Percentiles rank a stretch among this genome's conserved stretches.
These are phyloP conservation scores for Brachionus asplanchnoidis DNA, from an alignment of 1,140 invertebrate genomes.

Conservation along the genomic window DNA sequence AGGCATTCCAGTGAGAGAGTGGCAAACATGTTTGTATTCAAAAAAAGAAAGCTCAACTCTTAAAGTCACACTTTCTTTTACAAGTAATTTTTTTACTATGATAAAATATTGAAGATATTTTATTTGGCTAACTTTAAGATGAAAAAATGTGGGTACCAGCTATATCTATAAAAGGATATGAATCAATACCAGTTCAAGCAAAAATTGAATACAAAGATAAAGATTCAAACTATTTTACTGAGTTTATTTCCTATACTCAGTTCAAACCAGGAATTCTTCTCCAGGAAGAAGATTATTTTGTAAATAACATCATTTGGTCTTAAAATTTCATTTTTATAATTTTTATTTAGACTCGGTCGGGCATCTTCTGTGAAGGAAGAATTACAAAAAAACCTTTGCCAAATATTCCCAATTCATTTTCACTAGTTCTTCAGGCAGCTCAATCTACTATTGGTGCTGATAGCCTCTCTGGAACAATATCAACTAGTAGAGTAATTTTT, in stretches of 20 bases:
- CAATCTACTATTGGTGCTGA: background rate
- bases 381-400: background rate
- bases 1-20: constrained; percentile 36
- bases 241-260: background rate
- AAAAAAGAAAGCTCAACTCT: constrained; percentile 3
- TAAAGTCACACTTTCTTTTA: constrained; percentile 29
- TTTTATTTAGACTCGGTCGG: background rate
- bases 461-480: background rate
- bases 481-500: background rate
- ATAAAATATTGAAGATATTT: background rate
- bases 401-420: background rate
- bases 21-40: constrained; percentile 30
- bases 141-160: constrained; percentile 18
- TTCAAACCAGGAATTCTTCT: background rate
- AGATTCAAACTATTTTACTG: background rate
- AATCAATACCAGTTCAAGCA: constrained; percentile 33
- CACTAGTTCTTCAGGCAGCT: constrained; percentile 4
- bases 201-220: background rate
- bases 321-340: background rate
- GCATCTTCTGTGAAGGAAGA: constrained; percentile 7
- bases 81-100: background rate
- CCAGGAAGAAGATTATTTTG: constrained; percentile 35
- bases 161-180: background rate
- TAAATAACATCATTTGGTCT: background rate
- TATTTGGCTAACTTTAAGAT: background rate